Base-by-base conservation (phyloP, 2,113 vertebrate species). In the Lipophrys pholis region DNA sequence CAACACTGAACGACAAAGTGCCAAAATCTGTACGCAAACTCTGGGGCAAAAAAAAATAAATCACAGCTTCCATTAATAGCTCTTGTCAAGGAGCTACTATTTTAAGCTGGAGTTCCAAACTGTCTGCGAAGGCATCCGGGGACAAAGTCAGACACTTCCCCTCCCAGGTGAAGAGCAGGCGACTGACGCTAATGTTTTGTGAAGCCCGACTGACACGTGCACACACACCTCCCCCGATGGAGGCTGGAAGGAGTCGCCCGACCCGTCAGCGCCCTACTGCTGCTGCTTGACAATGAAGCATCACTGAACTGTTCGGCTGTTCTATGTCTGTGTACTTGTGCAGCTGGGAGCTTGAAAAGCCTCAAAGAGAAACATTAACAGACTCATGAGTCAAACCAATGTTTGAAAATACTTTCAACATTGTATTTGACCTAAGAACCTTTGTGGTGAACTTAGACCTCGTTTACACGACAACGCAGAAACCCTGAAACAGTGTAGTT, bases 111-210 rank as follows among this genome's bases (percentile, higher is more conserved):
- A 71, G 41, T 46, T 63, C 15, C 17, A 14, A 66, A 74, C 79
- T 69, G 17, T 66, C 63, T 5, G 11, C 49, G 5, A 69, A 76
- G 35, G 42, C 51, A 62, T 78, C 80, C 41, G 5, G 76, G 73
- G 67, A 85, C 53, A 35, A 53, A 67, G 35, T 69, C 53, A 52
- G 56, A 80, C 77, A 56, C 38, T 63, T 78, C 52, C 49, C 42
- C 17, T 76, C 68, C 63, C 84, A 49, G 16, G 65, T 61, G 62
- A 71, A 77, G 61, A 69, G 48, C 76, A 55, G 69, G 66, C 69
- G 41, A 75, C 68, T 76, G 85, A 87, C 78, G 69, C 60, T 90
- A 88, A 89, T 63, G 51, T 75, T 85, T 78, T 78, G 69, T 87
- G 83, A 89, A 84, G 76, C 76, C 6, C 3, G 52, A 71, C 17